Evolutionary conservation across 1,140 invertebrate species (phyloP).

Genomic region (Periplaneta americana): DNA sequence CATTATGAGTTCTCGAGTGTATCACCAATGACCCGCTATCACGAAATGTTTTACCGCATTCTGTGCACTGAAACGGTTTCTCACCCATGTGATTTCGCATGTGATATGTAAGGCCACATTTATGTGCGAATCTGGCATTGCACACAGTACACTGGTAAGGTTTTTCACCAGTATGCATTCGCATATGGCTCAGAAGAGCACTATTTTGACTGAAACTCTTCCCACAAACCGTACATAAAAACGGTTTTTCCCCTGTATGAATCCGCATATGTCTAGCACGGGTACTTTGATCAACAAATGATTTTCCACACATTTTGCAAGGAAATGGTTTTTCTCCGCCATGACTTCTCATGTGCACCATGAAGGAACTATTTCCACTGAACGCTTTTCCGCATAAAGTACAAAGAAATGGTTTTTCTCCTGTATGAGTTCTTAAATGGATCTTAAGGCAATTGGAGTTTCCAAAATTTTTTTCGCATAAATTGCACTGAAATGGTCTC

Average conservation of each 20-base stretch:
- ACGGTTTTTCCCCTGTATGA: slow-evolving; percentile 61
- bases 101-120: slow-evolving; percentile 5
- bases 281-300: slow-evolving; percentile 18
- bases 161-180: slow-evolving; percentile 44
- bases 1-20: background rate
- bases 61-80: slow-evolving; percentile 8
- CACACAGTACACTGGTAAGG: slow-evolving; percentile 12
- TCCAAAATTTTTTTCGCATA: slow-evolving; percentile 35
- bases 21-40: background rate
- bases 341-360: slow-evolving; percentile 35
- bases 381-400: slow-evolving; percentile 36
- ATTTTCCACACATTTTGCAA: slow-evolving; percentile 27
- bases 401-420: slow-evolving; percentile 35
- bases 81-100: slow-evolving; percentile 5
- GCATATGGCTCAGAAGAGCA: slow-evolving; percentile 48
- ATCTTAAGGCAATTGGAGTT: slow-evolving; percentile 35
- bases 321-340: slow-evolving; percentile 33
- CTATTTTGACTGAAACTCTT: slow-evolving; percentile 47
- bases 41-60: slow-evolving; percentile 1
- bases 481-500: slow-evolving; percentile 36
- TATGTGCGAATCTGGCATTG: slow-evolving; percentile 46
- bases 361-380: slow-evolving; percentile 35
- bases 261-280: slow-evolving; percentile 46
- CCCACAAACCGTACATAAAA: slow-evolving; percentile 41
- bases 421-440: slow-evolving; percentile 28